Base-by-base conservation (phyloP, 1,140 invertebrate genomes). In the Drosophila kepulauana region DNA sequence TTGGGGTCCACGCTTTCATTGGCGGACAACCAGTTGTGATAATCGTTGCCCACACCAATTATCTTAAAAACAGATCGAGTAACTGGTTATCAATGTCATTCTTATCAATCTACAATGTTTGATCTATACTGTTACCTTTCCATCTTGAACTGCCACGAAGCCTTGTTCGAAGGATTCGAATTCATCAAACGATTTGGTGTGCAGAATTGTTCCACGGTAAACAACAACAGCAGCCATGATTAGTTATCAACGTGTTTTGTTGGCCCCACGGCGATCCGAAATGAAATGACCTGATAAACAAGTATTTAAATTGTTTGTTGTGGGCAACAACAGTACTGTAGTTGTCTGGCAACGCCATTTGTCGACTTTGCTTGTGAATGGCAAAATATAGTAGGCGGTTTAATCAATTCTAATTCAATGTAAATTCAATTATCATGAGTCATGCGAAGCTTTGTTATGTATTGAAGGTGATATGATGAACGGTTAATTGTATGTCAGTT, bases 151-250 rank as follows among this genome's bases (percentile, higher is more conserved):
- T 0, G 73, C 90, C 5, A 92, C 11, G 51, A 91, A 92, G 15
- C 91, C 91, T 2, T 76, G 41, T 2, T 85, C 49, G 16, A 92
- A 81, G 1, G 84, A 46, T 43, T 91, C 91, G 16, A 92, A 91
- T 41, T 91, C 90, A 56, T 82, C 54, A 1, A 92, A 79, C 10
- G 90, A 87, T 61, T 90, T 91, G 0, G 90, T 81, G 35, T 92
- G 85, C 10, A 92, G 56, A 46, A 92, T 84, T 38, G 81, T 81
- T 38, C 91, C 91, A 8, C 77, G 38, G 52, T 82, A 92, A 10
- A 81, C 65, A 2, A 73, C 77, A 10, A 81, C 65, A 2, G 75
- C 77, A 15, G 59, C 13, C 84, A 87, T 87, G 8, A 41, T 59
- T 16, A 48, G 20, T 25, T 51, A 69, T 70, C 68, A 67, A 61